Base-by-base conservation (phyloP, 2,888 invertebrate species). In the Cloeon dipterum region DNA sequence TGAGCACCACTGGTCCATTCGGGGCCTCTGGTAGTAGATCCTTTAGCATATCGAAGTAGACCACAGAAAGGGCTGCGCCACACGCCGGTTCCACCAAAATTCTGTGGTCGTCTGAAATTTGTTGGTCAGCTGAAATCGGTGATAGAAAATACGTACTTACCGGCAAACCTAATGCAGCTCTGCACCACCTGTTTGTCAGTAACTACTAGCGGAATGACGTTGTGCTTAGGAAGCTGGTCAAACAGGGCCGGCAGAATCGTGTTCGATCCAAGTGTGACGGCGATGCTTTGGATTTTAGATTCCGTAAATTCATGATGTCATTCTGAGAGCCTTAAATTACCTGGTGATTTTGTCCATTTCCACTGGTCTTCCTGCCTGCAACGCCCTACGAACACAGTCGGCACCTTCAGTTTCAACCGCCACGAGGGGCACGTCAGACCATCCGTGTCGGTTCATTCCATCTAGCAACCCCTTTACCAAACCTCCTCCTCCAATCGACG, bases 321-420 rank as follows among this genome's bases (percentile, higher is more conserved):
- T n/a, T n/a, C n/a, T n/a, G n/a, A n/a, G n/a, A n/a, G n/a, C n/a
- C n/a, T n/a, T n/a, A n/a, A n/a, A n/a, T n/a, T n/a, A 57, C 57
- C 56, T 57, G 20, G 55, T 54, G 18, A 60, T 58, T 19, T 46
- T 49, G 11, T 53, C 50, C 17, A 61, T 44, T 3, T 53, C 52
- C 3, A 59, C 52, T 3, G 55, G 40, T 40, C 49, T 34, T 2
- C 53, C 55, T 16, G 52, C 56, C 40, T 52, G 46, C 5, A 61
- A 40, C 2, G 60, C 51, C 7, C 50, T 49, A 45, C 56, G 54
- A 34, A 58, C 54, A 42, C 57, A 55, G 39, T 59, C 50, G 3
- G 61, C 56, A 2, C 62, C 62, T 10, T 46, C 45, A 4, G 62
- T 62, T 46, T 63, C 63, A 56, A 62, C 55, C 35, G 58, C 56